Percentiles rank a stretch among this genome's conserved stretches.
Evolutionary conservation across 1,140 invertebrate species (phyloP).

Genomic region (Lepidurus apus): DNA sequence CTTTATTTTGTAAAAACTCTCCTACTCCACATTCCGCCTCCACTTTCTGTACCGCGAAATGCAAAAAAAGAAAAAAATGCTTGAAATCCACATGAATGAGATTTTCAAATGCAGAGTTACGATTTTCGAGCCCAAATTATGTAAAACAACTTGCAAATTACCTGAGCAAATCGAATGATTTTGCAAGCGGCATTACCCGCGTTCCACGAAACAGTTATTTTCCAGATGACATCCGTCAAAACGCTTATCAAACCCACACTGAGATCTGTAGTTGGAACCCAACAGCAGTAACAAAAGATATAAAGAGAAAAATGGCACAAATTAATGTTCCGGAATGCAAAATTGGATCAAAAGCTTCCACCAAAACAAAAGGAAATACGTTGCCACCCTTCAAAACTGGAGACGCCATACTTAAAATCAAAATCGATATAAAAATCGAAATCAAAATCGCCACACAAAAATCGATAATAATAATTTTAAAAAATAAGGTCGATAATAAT

Average conservation of each 20-base stretch:
- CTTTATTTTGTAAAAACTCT: background rate
- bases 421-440: no score
- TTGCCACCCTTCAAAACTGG: background rate
- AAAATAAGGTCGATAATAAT: background rate
- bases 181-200: constrained; percentile 85
- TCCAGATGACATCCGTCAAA: constrained; percentile 80
- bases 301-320: constrained; percentile 12
- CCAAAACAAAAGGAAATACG: background rate
- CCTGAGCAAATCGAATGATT: constrained; percentile 73
- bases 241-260: constrained; percentile 79
- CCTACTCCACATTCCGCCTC: background rate
- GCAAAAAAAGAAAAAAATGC: background rate
- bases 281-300: background rate
- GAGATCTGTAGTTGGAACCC: constrained; percentile 59
- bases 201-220: constrained; percentile 75
- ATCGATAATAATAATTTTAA: background rate
- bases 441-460: background rate
- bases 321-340: constrained; percentile 20
- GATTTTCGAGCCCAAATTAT: constrained; percentile 10
- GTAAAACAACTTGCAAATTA: constrained; percentile 41
- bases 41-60: background rate
- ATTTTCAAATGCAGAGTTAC: background rate
- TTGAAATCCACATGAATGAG: constrained; percentile 4
- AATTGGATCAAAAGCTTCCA: constrained; percentile 20
- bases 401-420: no score